Conservation (phyloP, 2,888 invertebrate species). For the Stenotaenia linearis region DNA sequence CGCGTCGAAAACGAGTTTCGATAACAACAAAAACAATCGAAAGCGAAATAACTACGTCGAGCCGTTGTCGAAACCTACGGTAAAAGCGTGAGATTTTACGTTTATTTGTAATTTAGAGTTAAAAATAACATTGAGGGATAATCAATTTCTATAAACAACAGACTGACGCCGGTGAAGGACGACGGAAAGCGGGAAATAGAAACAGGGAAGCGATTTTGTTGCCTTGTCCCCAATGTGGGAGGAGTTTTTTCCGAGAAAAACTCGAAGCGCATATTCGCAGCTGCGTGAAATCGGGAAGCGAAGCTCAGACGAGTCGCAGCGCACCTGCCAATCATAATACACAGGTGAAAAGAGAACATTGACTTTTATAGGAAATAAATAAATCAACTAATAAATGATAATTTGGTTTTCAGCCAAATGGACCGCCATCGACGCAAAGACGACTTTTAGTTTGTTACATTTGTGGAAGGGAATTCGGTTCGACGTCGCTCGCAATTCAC, state of each 20-base stretch:
- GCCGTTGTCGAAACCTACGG: neutral
- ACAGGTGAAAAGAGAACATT: neutral
- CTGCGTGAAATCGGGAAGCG: conserved; percentile 45
- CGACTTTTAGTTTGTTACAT: conserved; percentile 53
- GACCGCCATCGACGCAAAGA: neutral
- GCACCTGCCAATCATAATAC: conserved; percentile 2
- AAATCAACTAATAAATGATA: neutral
- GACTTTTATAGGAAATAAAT: neutral
- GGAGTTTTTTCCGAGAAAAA: conserved; percentile 64
- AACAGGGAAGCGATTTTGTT: conserved; percentile 41
- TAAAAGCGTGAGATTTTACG: no score
- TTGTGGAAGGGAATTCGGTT: conserved; percentile 61
- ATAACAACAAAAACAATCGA: neutral
- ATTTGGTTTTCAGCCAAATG: neutral
- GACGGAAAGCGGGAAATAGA: neutral
- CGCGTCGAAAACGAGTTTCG: neutral
- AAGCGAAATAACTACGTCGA: neutral
- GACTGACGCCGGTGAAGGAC: neutral
- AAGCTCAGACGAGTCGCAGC: neutral
- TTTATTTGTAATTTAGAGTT: no score
- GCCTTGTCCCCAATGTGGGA: conserved; percentile 60
- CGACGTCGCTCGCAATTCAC: conserved; percentile 59
- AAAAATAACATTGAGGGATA: neutral
- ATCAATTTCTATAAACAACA: neutral
- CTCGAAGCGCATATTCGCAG: conserved; percentile 58